Base-by-base conservation (phyloP, 2,113 vertebrate species). In the Excalfactoria chinensis region DNA sequence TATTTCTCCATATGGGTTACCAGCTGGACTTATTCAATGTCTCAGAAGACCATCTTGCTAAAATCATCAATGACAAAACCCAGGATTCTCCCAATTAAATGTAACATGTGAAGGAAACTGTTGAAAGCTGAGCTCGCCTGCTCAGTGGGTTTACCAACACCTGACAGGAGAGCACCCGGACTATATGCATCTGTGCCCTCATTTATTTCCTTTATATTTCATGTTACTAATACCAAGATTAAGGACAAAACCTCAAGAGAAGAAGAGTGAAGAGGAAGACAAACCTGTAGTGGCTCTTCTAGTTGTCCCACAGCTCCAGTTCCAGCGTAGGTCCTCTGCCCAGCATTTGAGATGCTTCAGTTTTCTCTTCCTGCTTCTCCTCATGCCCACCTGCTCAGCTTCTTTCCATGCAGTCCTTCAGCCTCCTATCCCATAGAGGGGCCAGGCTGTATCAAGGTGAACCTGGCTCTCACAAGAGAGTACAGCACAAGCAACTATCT, bases 1-100 rank as follows among this genome's bases (percentile, higher is more conserved):
- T 94, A 78, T 83, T 90, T 84, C 41, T 74, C 93, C 95, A 94
- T 96, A 94, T 95, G 93, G 72, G 66, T 88, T 95, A 55, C 88
- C 95, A 96, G 94, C 87, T 97, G 93, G 95, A 93, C 80, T 95
- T 94, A 44, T 62, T 82, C 59, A 13, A 78, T 7, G 6, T 55
- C 59, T 96, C 81, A 76, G 67, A 95, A 94, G n/a, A 95, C 58
- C 88, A 95, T 56, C 84, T 95, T 94, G 75, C 59, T 93, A 93
- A 88, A 93, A 89, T 32, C 88, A 95, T 74, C 77, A 83, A 59
- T 44, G 83, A 93, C 59, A 76, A 91, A 81, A 92, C 59, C 41
- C 62, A 81, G 51, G 71, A 83, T 90, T 7, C 3, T 88, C 23
- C 70, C 88, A 70, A 88, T 94, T 93, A 92, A 76, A 88, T 63